Evolutionary conservation across 2,888 invertebrate species (phyloP), one percentile per base, ranked within the genome.

Genomic region (Polyommatus iphigenia): DNA sequence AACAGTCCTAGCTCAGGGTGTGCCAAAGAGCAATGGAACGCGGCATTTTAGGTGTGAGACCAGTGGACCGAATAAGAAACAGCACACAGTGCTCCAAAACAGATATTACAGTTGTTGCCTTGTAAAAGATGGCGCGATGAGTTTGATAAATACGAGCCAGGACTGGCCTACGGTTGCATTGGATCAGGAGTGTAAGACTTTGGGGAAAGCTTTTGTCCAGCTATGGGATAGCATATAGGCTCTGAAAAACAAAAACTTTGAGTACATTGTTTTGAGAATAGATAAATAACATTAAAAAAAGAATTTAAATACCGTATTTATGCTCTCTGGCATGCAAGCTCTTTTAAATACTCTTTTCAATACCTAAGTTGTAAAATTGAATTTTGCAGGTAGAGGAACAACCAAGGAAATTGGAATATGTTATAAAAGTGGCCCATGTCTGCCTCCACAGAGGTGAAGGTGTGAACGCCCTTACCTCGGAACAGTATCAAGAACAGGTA

Each of bases 381-480:
- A 7, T 24, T 75, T 81, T 81, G 32, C 87, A 95, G 95, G 98
- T 99, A 76, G 99, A 99, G 93, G 99, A 99, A 89, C 99, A 99
- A 90, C 99, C 99, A 0, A 95, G 99, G 76, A 99, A 99, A 94
- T 91, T 99, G 89, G 99, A 99, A 93, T 98, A 99, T 95, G 98
- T 99, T 76, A 99, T 99, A 87, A 97, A 97, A 92, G 97, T 98
- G 78, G 97, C 98, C 81, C 97, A 98, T 88, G 96, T 97, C 84
- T 98, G 98, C 93, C 96, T 98, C 85, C 97, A 97, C 91, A 95
- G 96, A 86, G 95, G 95, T 83, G 93, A 93, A 84, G 89, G 94
- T 78, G 94, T 94, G 82, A 94, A 94, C 71, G 91, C 95, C 86
- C 95, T 97, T 82, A 97, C 97, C 83, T 96, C 98, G 32, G 98